Conservation (phyloP, 1,140 invertebrate genomes). For the Drosophila pachea region DNA sequence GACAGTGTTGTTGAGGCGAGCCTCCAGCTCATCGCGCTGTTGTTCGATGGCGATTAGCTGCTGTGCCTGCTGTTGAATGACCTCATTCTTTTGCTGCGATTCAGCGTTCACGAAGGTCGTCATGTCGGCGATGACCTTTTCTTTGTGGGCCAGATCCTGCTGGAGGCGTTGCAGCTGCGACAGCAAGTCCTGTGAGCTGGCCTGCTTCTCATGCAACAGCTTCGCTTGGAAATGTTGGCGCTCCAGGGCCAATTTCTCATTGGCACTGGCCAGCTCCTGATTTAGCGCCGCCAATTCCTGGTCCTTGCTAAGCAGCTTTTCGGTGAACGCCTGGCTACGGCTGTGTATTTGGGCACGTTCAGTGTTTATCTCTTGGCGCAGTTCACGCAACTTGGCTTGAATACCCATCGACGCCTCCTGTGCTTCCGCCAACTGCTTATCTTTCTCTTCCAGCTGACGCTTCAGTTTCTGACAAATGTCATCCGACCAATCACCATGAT, state of each 20-base stretch:
- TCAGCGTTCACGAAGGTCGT: conserved; percentile 67
- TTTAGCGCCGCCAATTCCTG: conserved; percentile 59
- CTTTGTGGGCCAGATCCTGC: conserved; percentile 69
- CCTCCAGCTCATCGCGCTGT: conserved; percentile 72
- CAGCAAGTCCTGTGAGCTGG: conserved; percentile 67
- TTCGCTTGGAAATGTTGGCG: conserved; percentile 75
- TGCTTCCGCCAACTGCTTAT: conserved; percentile 86
- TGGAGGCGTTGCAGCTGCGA: conserved; percentile 69
- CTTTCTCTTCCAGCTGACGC: conserved; percentile 91
- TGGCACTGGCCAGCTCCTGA: conserved; percentile 66
- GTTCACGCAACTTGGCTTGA: conserved; percentile 87
- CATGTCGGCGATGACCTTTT: conserved; percentile 69
- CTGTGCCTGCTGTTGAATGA: conserved; percentile 58
- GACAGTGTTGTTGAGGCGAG: conserved; percentile 67
- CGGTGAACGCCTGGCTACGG: conserved; percentile 79
- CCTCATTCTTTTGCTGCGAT: conserved; percentile 65
- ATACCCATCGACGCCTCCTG: conserved; percentile 84
- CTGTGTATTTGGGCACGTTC: conserved; percentile 82
- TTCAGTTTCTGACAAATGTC: conserved; percentile 91
- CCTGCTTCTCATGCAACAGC: conserved; percentile 66
- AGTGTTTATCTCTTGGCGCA: conserved; percentile 85
- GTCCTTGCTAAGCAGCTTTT: conserved; percentile 70
- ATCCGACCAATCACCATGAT: conserved; percentile 91
- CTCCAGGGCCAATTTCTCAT: conserved; percentile 70
- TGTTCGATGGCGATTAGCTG: conserved; percentile 62